Evolutionary conservation across 2,113 vertebrate species (phyloP).

Genomic region (Sorex araneus): DNA sequence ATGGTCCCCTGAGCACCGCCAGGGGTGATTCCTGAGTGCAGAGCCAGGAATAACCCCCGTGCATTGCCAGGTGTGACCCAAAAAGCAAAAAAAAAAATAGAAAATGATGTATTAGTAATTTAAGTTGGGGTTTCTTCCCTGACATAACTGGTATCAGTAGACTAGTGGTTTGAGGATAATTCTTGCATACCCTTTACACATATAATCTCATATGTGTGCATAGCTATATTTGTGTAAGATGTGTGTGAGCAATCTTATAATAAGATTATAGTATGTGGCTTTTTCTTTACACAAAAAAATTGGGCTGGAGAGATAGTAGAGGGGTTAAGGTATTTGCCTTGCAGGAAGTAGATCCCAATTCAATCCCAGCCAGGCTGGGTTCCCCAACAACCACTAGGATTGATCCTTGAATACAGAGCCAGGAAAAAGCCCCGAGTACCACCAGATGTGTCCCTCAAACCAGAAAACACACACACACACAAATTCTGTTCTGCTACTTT

Average conservation of each 20-base stretch:
- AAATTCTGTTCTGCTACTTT: slow-evolving; percentile 12
- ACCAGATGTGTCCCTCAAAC: too few relatives aligned
- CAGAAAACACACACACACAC: background rate
- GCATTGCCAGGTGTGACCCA: too few relatives aligned
- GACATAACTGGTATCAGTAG: background rate
- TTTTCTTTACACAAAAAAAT: background rate
- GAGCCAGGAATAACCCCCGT: too few relatives aligned
- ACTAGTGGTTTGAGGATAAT: background rate
- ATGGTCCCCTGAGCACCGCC: too few relatives aligned
- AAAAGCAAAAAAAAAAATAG: background rate
- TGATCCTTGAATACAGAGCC: too few relatives aligned
- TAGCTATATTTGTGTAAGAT: background rate
- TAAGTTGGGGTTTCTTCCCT: background rate
- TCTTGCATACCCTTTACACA: background rate
- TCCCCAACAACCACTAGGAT: too few relatives aligned
- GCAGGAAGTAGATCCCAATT: too few relatives aligned
- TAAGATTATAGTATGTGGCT: background rate
- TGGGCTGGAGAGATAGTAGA: too few relatives aligned
- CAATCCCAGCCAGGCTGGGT: too few relatives aligned
- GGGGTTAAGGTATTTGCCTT: too few relatives aligned
- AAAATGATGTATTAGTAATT: background rate
- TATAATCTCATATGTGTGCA: background rate
- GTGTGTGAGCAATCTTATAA: background rate
- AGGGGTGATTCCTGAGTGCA: too few relatives aligned
- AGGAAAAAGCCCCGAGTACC: too few relatives aligned